Evolutionary conservation across 2,888 invertebrate genomes (phyloP).

Genomic region (Mythimna vitellina): DNA sequence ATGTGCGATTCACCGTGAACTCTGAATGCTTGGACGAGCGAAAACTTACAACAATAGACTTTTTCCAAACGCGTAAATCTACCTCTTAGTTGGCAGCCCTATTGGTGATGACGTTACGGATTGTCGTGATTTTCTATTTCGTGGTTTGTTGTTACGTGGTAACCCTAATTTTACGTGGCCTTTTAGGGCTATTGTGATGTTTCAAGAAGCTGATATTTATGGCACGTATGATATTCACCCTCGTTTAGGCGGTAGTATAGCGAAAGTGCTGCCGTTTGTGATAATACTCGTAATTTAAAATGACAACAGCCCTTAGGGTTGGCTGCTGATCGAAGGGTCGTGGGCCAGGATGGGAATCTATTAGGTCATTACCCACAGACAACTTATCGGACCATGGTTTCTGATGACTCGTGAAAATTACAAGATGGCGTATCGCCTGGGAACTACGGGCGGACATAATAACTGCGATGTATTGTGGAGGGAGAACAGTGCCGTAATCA

Average conservation of each 20-base stretch:
- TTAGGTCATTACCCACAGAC: constrained; percentile 58
- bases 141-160: constrained; percentile 27
- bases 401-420: constrained; percentile 55
- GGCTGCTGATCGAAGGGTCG: constrained; percentile 60
- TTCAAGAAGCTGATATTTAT: constrained; percentile 48
- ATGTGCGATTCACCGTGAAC: constrained; percentile 77
- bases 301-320: constrained; percentile 56
- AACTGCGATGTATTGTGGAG: constrained; percentile 15
- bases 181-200: constrained; percentile 40
- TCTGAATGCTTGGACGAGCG: constrained; percentile 70
- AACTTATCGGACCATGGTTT: constrained; percentile 44
- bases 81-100: constrained; percentile 60
- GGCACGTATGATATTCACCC: constrained; percentile 53
- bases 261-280: constrained; percentile 57
- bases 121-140: constrained; percentile 52
- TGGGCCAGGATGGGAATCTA: constrained; percentile 48
- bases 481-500: constrained; percentile 1
- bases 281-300: constrained; percentile 62
- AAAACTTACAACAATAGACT: constrained; percentile 77
- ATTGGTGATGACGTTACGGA: constrained; percentile 52
- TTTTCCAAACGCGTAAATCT: constrained; percentile 69
- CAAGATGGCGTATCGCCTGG: constrained; percentile 31
- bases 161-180: constrained; percentile 55
- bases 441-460: constrained; percentile 29
- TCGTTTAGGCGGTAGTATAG: constrained; percentile 31